Conservation (phyloP, 2,888 invertebrate species). For the Temnothorax ravouxi region DNA sequence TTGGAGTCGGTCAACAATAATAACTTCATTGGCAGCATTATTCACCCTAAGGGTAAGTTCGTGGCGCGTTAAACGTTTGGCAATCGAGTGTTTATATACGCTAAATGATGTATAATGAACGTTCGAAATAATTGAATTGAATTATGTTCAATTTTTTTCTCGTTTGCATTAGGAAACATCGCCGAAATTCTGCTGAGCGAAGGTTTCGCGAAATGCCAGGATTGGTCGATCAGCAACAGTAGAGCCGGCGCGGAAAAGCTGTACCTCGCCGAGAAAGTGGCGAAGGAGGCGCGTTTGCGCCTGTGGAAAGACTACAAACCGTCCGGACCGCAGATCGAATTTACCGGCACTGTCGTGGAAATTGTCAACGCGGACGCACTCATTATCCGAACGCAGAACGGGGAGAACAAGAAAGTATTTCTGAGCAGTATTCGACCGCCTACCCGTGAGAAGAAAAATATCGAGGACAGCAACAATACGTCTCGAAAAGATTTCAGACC, state of each 20-base stretch:
- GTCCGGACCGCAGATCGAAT: conserved; percentile 92
- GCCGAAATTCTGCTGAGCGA: conserved; percentile 96
- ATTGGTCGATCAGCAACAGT: conserved; percentile 96
- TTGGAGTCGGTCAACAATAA: conserved; percentile 97
- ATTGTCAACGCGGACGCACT: conserved; percentile 98
- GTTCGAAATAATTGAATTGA: conserved; percentile 1
- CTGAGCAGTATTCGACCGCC: conserved; percentile 97
- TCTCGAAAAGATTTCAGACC: conserved; percentile 94
- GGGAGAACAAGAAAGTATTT: conserved; percentile 95
- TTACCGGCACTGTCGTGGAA: conserved; percentile 94
- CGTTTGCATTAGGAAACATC: conserved; percentile 90
- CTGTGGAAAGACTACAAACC: conserved; percentile 97
- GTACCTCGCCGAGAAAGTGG: conserved; percentile 93
- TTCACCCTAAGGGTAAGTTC: conserved; percentile 92
- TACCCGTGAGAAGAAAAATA: conserved; percentile 88
- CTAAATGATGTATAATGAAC: not conserved
- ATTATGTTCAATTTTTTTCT: conserved; percentile 7
- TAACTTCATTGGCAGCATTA: conserved; percentile 96
- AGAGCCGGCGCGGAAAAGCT: conserved; percentile 93
- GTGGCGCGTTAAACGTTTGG: conserved; percentile 2
- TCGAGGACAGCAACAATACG: conserved; percentile 90
- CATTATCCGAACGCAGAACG: conserved; percentile 93
- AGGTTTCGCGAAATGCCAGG: conserved; percentile 97
- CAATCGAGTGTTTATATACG: not conserved
- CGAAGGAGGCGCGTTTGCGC: conserved; percentile 94